Percentiles rank a stretch among this genome's conserved stretches.
phyloP scores from a whole-genome alignment of 2,113 vertebrate genomes.

The Platysternon megacephalum region DNA sequence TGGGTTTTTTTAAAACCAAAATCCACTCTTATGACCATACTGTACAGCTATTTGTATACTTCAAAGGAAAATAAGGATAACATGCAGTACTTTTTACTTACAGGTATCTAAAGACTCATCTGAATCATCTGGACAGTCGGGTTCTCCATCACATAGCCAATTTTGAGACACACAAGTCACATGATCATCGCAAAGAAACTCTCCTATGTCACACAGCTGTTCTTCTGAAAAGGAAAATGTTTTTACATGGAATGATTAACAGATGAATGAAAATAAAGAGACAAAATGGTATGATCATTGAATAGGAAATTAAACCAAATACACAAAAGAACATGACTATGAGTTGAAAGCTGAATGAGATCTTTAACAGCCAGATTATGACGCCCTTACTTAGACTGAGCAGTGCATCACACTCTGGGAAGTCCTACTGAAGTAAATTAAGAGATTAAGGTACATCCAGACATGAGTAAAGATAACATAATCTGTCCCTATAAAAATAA shows the following conservation, averaged over 20 bases:
- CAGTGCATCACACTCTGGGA: background rate
- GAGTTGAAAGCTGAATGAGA: background rate
- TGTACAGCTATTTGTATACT: fast-evolving
- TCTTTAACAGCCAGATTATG: background rate
- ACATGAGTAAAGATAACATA: fast-evolving
- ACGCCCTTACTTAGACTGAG: background rate
- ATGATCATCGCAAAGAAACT: slow-evolving; percentile 90
- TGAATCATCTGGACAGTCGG: slow-evolving; percentile 91
- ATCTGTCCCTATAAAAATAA: background rate
- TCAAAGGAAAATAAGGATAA: background rate
- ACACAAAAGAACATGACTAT: background rate
- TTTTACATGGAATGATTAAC: slow-evolving; percentile 58
- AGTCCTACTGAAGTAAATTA: background rate
- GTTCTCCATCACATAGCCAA: slow-evolving; percentile 96
- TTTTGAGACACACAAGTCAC: slow-evolving; percentile 89
- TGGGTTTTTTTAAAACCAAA: background rate
- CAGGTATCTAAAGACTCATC: slow-evolving; percentile 88
- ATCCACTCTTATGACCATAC: background rate
- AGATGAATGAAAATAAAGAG: slow-evolving; percentile 17
- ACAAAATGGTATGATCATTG: background rate
- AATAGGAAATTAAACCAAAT: background rate
- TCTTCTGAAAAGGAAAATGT: slow-evolving; percentile 86
- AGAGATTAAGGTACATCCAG: background rate
- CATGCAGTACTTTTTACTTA: slow-evolving; percentile 82
- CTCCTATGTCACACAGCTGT: slow-evolving; percentile 86